phyloP scores from a whole-genome alignment of 2,113 vertebrate genomes.

The Pionites leucogaster region DNA sequence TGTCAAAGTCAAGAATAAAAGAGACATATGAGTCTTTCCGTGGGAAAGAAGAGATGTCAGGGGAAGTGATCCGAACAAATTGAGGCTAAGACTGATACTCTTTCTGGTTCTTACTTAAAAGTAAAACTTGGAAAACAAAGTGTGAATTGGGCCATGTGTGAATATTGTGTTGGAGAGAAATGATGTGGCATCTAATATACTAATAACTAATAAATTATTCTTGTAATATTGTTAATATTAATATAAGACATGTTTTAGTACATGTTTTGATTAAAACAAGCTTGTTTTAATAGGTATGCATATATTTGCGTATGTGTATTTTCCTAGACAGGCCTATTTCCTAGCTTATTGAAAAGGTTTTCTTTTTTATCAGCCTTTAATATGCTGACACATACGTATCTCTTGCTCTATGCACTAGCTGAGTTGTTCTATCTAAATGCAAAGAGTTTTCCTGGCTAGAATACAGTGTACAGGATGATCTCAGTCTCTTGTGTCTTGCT shows the following conservation, averaged over 20 bases:
- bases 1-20: neutral
- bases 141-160: neutral
- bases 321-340: constrained; percentile 34
- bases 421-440: constrained; percentile 49
- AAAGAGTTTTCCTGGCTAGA: constrained; percentile 67
- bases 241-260: neutral
- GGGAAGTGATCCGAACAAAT: neutral
- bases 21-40: neutral
- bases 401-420: constrained; percentile 16
- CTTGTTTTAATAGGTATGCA: neutral
- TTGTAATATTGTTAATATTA: neutral
- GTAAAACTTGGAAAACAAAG: neutral
- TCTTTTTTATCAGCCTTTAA: constrained; percentile 54
- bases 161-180: neutral
- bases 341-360: constrained; percentile 50
- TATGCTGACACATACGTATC: constrained; percentile 34
- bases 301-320: neutral
- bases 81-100: neutral
- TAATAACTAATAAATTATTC: neutral
- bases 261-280: neutral
- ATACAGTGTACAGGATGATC: constrained; percentile 61
- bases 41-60: neutral
- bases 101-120: neutral
- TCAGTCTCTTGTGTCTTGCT: constrained; percentile 63
- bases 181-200: neutral